phyloP scores from a whole-genome alignment of 2,113 vertebrate genomes.

The Cyrtonyx montezumae region DNA sequence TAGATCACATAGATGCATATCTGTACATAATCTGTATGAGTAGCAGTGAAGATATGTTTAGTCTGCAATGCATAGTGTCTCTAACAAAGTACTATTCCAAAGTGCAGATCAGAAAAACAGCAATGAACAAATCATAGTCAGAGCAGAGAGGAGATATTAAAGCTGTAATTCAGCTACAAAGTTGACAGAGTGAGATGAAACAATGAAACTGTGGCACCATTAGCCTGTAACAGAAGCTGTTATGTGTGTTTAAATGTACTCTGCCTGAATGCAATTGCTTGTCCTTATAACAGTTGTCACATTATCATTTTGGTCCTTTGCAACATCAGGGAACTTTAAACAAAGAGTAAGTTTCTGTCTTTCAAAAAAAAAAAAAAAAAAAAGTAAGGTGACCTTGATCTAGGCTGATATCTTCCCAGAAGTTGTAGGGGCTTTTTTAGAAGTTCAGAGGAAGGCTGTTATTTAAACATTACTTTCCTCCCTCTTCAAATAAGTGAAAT shows the following conservation, averaged over 20 bases:
- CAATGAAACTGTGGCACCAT: neutral
- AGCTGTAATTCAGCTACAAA: constrained; percentile 6
- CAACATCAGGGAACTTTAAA: neutral
- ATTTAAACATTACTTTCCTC: neutral
- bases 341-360: neutral
- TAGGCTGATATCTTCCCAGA: neutral
- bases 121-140: neutral
- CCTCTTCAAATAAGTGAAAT: neutral
- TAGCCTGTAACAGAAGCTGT: neutral
- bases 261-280: neutral
- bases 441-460: neutral
- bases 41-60: neutral
- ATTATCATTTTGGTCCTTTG: neutral
- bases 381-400: neutral
- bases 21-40: neutral
- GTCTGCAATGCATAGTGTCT: neutral
- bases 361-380: no score
- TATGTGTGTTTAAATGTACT: neutral
- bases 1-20: neutral
- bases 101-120: neutral
- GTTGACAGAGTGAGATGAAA: neutral
- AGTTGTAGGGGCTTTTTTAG: neutral
- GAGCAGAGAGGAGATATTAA: constrained; percentile 21
- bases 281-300: neutral
- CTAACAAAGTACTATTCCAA: neutral